A percentile compares a stretch with the other conserved stretches of the same genome.
Conservation (phyloP, 1,140 invertebrate species). For the Brachionus rotundiformis region DNA sequence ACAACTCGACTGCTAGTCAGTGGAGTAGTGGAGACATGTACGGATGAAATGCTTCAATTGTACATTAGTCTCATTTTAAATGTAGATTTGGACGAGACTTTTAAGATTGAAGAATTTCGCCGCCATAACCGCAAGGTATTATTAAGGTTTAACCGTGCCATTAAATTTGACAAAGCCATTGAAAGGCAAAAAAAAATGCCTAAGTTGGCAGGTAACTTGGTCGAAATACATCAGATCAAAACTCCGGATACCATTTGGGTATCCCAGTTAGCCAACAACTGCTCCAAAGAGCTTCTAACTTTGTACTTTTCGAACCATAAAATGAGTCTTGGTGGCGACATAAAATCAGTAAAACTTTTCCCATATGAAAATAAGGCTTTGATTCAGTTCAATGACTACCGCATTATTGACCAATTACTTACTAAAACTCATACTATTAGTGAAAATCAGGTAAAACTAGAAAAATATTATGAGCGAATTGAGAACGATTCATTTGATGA, state of each 20-base stretch:
- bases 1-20: not conserved
- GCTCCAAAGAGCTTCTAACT: conserved; percentile 34
- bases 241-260: conserved; percentile 37
- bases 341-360: conserved; percentile 46
- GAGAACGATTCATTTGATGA: conserved; percentile 36
- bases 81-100: conserved; percentile 30
- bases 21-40: not conserved
- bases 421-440: conserved; percentile 38
- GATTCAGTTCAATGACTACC: conserved; percentile 28
- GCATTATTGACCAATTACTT: not conserved
- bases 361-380: conserved; percentile 43
- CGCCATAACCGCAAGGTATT: conserved; percentile 1
- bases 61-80: conserved; percentile 42
- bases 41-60: conserved; percentile 47
- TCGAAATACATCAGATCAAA: not conserved
- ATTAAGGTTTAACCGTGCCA: not conserved
- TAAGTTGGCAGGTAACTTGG: not conserved
- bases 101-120: conserved; percentile 48
- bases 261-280: conserved; percentile 30
- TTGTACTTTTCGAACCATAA: conserved; percentile 40
- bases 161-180: not conserved
- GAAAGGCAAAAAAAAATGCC: conserved; percentile 29
- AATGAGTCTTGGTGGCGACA: conserved; percentile 39
- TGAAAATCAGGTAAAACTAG: conserved; percentile 34
- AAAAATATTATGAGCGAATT: conserved; percentile 39